These are phyloP conservation scores for Cephus sareptanus DNA, from an alignment of 2,888 invertebrate species.

Conservation along the genomic window DNA sequence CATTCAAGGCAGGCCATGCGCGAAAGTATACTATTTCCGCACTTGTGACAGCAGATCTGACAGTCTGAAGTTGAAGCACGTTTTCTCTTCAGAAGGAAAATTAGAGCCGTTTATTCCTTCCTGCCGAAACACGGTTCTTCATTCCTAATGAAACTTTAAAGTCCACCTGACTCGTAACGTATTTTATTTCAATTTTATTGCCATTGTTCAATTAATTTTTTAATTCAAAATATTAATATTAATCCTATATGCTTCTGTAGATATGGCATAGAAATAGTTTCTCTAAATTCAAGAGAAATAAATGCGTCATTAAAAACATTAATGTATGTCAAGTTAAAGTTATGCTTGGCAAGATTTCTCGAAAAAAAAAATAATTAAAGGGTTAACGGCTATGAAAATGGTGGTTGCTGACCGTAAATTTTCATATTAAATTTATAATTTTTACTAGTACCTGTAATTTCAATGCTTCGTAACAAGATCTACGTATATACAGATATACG, in stretches of 20 bases:
- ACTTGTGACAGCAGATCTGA: not conserved
- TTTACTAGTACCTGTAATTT: not conserved
- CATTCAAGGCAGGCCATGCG: conserved; percentile 34
- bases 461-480: not conserved
- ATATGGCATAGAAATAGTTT: not conserved
- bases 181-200: not conserved
- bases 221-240: not conserved
- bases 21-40: conserved; percentile 24
- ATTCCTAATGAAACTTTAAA: not conserved
- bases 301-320: not conserved
- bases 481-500: not conserved
- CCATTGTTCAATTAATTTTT: not conserved
- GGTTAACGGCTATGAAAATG: not conserved
- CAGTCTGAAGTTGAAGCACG: not conserved
- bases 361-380: not conserved
- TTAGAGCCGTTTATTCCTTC: not conserved
- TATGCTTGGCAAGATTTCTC: not conserved
- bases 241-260: not conserved
- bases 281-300: not conserved
- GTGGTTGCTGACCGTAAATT: not conserved
- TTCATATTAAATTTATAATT: no score
- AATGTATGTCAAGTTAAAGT: not conserved
- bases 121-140: not conserved
- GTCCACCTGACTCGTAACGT: not conserved
- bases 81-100: not conserved